Conservation (phyloP, 2,888 invertebrate species). For the Mythimna albipuncta region DNA sequence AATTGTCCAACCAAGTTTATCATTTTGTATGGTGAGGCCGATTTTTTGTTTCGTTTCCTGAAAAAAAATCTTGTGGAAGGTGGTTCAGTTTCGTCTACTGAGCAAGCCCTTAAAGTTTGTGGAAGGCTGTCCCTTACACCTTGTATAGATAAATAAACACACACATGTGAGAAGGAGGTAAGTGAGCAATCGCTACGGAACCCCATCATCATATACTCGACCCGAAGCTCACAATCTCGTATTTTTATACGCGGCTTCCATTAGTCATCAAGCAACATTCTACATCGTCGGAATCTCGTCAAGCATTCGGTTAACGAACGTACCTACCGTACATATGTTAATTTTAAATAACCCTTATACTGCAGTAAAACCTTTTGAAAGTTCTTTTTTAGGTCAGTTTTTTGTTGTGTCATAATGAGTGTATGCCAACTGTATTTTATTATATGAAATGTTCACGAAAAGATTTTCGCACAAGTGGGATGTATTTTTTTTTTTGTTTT, state of each 20-base stretch:
- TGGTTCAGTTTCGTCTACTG: no score
- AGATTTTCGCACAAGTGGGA: not conserved
- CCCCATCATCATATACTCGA: not conserved
- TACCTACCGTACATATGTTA: conserved; percentile 43
- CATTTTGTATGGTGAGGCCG: no score
- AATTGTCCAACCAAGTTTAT: no score
- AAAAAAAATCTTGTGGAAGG: no score
- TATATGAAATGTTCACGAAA: conserved; percentile 15
- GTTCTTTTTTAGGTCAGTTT: conserved; percentile 27
- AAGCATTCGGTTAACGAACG: conserved; percentile 58
- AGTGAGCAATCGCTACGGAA: conserved; percentile 15
- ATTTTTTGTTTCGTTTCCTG: no score
- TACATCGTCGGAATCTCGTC: conserved; percentile 45
- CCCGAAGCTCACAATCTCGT: not conserved
- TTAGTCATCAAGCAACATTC: conserved; percentile 54
- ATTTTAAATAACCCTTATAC: conserved; percentile 50
- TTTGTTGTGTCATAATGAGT: conserved; percentile 26
- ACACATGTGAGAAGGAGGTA: not conserved
- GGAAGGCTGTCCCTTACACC: no score
- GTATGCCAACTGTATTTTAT: conserved; percentile 9
- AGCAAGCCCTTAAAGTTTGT: no score
- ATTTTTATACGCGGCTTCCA: conserved; percentile 40
- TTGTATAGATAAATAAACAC: no score
- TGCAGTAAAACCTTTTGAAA: conserved; percentile 38
- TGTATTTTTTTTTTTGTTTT: no score